Evolutionary conservation across 2,888 invertebrate species (phyloP).

Genomic region (Xanthorhoe spadicearia): DNA sequence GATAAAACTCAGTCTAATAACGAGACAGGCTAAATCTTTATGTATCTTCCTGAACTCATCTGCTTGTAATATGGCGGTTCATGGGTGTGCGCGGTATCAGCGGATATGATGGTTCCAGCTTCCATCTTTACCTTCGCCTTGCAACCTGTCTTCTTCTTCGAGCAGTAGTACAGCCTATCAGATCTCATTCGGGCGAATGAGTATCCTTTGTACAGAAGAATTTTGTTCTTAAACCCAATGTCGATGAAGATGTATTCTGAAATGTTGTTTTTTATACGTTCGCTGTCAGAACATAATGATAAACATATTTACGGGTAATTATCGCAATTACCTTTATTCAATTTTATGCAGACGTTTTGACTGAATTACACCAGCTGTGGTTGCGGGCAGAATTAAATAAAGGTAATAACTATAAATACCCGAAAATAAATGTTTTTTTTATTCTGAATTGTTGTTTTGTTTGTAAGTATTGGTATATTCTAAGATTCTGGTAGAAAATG

Average conservation of each 20-base stretch:
- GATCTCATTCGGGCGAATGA: constrained; percentile 54
- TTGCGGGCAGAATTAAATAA: no score
- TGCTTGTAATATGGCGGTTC: constrained; percentile 7
- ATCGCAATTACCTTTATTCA: no score
- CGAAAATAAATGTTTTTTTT: no score
- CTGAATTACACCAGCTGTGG: no score
- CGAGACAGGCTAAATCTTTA: background rate
- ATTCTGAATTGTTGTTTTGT: no score
- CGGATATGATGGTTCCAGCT: constrained; percentile 10
- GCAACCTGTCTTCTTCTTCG: constrained; percentile 53
- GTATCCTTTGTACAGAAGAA: constrained; percentile 43
- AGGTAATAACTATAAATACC: no score
- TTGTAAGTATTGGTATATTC: no score
- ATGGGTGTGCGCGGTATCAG: constrained; percentile 18
- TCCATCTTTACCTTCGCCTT: constrained; percentile 38
- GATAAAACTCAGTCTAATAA: no score
- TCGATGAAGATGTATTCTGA: constrained; percentile 14
- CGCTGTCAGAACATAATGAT: background rate
- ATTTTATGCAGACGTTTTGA: no score
- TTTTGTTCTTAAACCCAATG: constrained; percentile 42
- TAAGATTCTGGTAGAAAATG: no score
- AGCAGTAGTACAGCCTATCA: constrained; percentile 56
- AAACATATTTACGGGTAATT: no score
- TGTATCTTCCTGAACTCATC: constrained; percentile 1
- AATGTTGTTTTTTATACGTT: background rate